Evolutionary conservation across 2,797 vertebrate genomes (phyloP).

Genomic region (Phrynocephalus vlangalii): DNA sequence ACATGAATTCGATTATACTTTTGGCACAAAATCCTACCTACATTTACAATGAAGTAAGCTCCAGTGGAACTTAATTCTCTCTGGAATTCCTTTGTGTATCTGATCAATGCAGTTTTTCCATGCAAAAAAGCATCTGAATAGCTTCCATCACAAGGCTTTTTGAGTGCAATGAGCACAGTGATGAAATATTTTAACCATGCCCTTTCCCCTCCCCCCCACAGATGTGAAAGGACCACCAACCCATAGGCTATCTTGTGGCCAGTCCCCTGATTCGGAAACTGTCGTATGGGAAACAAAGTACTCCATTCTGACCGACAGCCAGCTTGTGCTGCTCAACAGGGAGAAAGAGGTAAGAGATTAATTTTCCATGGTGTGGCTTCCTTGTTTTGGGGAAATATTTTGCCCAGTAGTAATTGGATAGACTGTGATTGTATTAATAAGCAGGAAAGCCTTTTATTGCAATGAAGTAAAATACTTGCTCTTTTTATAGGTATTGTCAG

Average conservation of each 20-base stretch:
- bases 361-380: not conserved
- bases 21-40: not conserved
- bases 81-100: not conserved
- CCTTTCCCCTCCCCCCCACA: slow-evolving; percentile 64
- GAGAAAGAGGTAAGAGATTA: slow-evolving; percentile 88
- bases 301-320: slow-evolving; percentile 94
- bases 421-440: not conserved
- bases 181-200: slow-evolving; percentile 28
- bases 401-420: not conserved
- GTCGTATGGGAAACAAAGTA: slow-evolving; percentile 92
- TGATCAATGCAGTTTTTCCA: not conserved
- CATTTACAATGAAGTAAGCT: not conserved
- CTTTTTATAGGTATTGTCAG: not conserved
- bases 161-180: not conserved
- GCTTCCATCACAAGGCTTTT: not conserved
- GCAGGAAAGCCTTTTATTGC: not conserved
- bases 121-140: not conserved
- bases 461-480: not conserved
- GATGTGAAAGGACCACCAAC: slow-evolving; percentile 94
- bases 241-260: slow-evolving; percentile 92
- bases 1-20: not conserved
- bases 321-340: slow-evolving; percentile 91
- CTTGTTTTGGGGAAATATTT: not conserved
- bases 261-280: slow-evolving; percentile 87
- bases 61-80: not conserved